Conservation (phyloP, 1,140 invertebrate genomes). For the Lepidostoma basale region DNA sequence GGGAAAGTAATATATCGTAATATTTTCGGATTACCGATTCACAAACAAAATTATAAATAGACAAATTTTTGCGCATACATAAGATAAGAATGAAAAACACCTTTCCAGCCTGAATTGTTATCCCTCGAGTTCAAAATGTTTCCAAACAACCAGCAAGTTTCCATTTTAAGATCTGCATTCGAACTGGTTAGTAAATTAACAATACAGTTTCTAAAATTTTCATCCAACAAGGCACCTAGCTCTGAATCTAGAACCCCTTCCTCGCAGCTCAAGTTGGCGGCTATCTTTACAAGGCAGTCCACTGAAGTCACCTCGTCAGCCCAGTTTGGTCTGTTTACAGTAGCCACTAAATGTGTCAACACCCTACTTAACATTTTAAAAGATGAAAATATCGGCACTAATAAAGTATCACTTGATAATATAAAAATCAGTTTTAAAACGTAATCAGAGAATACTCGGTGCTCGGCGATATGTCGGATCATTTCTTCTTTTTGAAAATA, state of each 20-base stretch:
- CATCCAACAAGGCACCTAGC: slow-evolving; percentile 45
- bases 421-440: slow-evolving; percentile 21
- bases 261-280: slow-evolving; percentile 42
- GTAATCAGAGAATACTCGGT: background rate
- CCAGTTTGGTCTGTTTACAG: background rate
- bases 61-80: background rate
- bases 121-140: slow-evolving; percentile 50
- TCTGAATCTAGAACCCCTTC: slow-evolving; percentile 41
- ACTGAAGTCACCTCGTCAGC: background rate
- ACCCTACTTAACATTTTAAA: slow-evolving; percentile 7
- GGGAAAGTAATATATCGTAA: too few relatives aligned
- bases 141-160: slow-evolving; percentile 53
- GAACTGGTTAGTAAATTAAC: slow-evolving; percentile 10
- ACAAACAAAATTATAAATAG: too few relatives aligned
- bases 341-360: background rate
- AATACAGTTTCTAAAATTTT: slow-evolving; percentile 40
- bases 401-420: background rate
- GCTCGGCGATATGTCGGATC: background rate
- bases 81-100: background rate
- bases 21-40: too few relatives aligned
- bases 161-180: slow-evolving; percentile 36
- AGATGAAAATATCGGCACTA: background rate
- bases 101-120: slow-evolving; percentile 45
- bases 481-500: slow-evolving; percentile 14
- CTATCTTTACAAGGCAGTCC: slow-evolving; percentile 32